Evolutionary conservation across 2,113 vertebrate species (phyloP), one percentile per base, ranked within the genome.

Genomic region (Mastomys natalensis): DNA sequence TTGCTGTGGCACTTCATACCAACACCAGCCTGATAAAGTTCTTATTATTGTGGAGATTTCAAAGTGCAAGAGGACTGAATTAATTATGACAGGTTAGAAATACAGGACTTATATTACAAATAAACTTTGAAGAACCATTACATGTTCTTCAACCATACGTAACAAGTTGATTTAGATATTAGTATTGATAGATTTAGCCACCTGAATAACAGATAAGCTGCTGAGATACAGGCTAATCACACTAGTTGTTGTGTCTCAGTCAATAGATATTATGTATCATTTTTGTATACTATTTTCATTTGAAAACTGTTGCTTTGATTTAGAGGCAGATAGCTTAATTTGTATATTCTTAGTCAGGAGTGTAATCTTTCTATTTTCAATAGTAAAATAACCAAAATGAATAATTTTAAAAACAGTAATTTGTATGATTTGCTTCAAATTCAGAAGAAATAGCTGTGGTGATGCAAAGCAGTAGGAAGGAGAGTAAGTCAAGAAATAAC

Each of bases 21-120:
- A 40, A 98, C 97, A 88, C 97, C 98, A 98, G 98, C 97, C 98
- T 98, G 98, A 99, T 99, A 98, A 98, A 99, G 98, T 99, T 99
- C 98, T 99, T 99, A 98, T 99, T 98, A 98, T 98, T 98, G 98
- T 98, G 98, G 98, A 98, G 99, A 99, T 99, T 99, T 98, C 98
- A 97, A 97, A 98, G 98, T 98, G 98, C 98, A 98, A 93, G 95
- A 91, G 97, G 97, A 98, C 91, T 98, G 98, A 99, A 98, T 99
- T 99, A 99, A 99, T 99, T 98, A 98, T 97, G 97, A 95, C 89
- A 96, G 96, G 98, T 98, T 98, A 98, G 98, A 98, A 98, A 98
- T 98, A 98, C 9, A 88, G 96, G 96, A 95, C 96, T 96, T 97
- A 96, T 98, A 97, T 97, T 98, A 97, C 98, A 98, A 98, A 98